Conservation (phyloP, 2,888 invertebrate genomes). For the Lasioglossum zephyrum region DNA sequence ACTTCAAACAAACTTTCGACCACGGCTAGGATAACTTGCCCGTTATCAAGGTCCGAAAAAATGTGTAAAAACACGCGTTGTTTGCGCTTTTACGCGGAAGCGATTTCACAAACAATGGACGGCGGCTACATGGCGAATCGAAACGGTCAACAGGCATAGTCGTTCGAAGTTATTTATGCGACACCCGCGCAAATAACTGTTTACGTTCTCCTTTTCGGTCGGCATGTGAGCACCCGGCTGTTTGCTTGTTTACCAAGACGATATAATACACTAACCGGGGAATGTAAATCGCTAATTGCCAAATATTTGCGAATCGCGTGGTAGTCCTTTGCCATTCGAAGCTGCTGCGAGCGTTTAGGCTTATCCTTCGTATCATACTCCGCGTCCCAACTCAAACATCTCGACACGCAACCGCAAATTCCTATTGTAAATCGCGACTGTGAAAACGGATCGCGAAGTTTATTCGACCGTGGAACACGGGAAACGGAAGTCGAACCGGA, state of each 20-base stretch:
- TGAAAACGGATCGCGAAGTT: not conserved
- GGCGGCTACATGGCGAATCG: not conserved
- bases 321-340: conserved; percentile 7
- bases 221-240: not conserved
- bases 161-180: not conserved
- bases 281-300: conserved; percentile 43
- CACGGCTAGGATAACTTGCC: not conserved
- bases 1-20: not conserved
- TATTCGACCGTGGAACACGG: not conserved
- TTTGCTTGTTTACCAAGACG: conserved; percentile 27
- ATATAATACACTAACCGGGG: conserved; percentile 33
- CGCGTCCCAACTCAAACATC: conserved; percentile 5
- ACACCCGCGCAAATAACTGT: conserved; percentile 2
- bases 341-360: conserved; percentile 6
- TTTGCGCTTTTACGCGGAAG: not conserved
- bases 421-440: conserved; percentile 3
- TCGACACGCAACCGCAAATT: not conserved
- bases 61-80: not conserved
- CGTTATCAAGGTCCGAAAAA: not conserved
- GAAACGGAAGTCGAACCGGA: not conserved
- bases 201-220: not conserved
- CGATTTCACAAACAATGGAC: conserved; percentile 1
- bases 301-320: conserved; percentile 43
- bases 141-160: not conserved
- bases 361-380: not conserved